These are phyloP conservation scores for Magallana gigas DNA, from an alignment of 1,140 invertebrate genomes.

Conservation along the genomic window DNA sequence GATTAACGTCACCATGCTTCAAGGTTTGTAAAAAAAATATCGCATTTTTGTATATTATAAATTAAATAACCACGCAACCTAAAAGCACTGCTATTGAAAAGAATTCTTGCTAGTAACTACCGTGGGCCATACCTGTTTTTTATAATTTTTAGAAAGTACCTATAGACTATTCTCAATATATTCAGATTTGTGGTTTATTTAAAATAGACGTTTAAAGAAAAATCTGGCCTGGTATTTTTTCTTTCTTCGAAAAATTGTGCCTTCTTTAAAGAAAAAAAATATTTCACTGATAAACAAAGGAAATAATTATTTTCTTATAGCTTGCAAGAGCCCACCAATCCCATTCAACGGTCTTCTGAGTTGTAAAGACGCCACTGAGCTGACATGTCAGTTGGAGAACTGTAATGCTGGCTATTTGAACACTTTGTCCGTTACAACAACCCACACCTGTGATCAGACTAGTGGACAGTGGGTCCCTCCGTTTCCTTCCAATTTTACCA, in stretches of 20 bases:
- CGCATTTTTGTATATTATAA: too few relatives aligned
- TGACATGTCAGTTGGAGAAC: neutral
- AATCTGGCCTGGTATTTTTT: too few relatives aligned
- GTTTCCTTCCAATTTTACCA: neutral
- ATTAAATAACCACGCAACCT: too few relatives aligned
- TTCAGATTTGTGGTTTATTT: too few relatives aligned
- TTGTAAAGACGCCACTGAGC: neutral
- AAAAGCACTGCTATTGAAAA: too few relatives aligned
- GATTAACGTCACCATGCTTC: neutral
- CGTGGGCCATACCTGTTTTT: neutral
- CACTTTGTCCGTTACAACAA: neutral
- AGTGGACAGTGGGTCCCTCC: neutral
- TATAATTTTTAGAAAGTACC: neutral
- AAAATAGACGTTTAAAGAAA: too few relatives aligned
- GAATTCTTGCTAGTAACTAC: too few relatives aligned
- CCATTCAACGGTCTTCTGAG: constrained; percentile 15
- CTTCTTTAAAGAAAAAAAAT: too few relatives aligned
- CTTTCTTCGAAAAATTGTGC: too few relatives aligned
- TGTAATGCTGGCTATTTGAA: neutral
- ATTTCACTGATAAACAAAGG: too few relatives aligned
- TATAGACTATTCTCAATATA: too few relatives aligned
- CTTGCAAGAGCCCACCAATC: neutral
- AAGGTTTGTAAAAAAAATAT: neutral
- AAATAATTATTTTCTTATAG: neutral
- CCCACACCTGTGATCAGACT: neutral